Evolutionary conservation across 2,113 vertebrate genomes (phyloP).

Genomic region (Spea multiplicata): DNA sequence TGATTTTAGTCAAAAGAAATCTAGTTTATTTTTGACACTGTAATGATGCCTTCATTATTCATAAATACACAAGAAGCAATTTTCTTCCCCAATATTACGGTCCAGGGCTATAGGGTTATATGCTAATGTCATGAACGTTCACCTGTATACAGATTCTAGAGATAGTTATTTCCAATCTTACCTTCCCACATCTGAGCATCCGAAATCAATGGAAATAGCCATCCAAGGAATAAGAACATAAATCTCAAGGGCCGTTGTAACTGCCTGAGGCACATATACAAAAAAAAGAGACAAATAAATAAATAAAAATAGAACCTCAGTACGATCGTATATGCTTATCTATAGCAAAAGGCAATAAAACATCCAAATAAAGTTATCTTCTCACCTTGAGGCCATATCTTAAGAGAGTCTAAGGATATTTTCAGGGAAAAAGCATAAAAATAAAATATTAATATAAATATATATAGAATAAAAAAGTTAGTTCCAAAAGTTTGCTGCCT

Average conservation of each 20-base stretch:
- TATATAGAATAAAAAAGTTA: constrained; percentile 35
- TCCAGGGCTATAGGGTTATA: background rate
- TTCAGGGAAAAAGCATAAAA: constrained; percentile 12
- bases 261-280: constrained; percentile 53
- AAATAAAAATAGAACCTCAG: accelerated
- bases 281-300: background rate
- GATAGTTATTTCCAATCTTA: constrained; percentile 51
- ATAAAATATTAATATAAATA: background rate
- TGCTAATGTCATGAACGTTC: background rate
- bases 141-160: constrained; percentile 2
- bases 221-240: constrained; percentile 50
- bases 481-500: constrained; percentile 53
- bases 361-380: constrained; percentile 5
- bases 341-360: background rate
- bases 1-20: background rate
- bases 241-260: constrained; percentile 53
- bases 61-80: too few species aligned
- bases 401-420: background rate
- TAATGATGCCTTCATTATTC: too few species aligned
- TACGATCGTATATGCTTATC: constrained; percentile 1
- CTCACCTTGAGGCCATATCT: constrained; percentile 62
- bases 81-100: background rate
- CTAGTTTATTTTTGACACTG: background rate
- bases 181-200: constrained; percentile 63
- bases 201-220: constrained; percentile 50